Percentiles rank a stretch among this genome's conserved stretches.
Evolutionary conservation across 2,888 invertebrate species (phyloP).

Genomic region (Pyrochroa serraticornis): DNA sequence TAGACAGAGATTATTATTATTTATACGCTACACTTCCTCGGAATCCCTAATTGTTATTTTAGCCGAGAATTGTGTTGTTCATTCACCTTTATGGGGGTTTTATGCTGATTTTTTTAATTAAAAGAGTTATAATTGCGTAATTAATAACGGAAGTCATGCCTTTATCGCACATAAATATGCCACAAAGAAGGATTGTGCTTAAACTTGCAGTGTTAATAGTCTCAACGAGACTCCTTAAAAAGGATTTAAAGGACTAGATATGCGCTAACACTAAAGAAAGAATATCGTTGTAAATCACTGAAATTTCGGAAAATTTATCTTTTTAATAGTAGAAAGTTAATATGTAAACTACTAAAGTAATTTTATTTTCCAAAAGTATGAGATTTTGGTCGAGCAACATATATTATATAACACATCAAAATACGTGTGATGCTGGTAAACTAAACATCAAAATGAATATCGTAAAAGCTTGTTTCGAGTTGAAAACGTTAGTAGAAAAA

Average conservation of each 20-base stretch:
- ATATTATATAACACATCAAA: no score
- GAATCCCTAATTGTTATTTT: conserved; percentile 53
- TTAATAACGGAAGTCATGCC: conserved; percentile 45
- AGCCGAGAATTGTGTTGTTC: conserved; percentile 47
- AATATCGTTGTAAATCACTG: no score
- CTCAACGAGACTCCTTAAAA: conserved; percentile 21
- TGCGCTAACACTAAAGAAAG: no score
- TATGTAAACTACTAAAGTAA: no score
- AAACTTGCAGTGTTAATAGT: conserved; percentile 31
- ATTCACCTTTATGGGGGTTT: conserved; percentile 45
- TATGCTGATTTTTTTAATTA: conserved; percentile 51
- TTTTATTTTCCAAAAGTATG: no score
- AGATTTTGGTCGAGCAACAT: no score
- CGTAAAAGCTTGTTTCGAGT: background rate
- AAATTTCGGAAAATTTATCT: no score
- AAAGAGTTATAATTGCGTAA: conserved; percentile 49
- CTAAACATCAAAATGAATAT: background rate
- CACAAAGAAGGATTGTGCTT: conserved; percentile 19
- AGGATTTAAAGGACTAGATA: conserved; percentile 21
- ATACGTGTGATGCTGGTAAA: no score
- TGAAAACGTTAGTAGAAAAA: no score
- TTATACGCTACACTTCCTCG: conserved; percentile 50
- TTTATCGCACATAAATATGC: conserved; percentile 42
- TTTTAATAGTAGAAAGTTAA: no score
- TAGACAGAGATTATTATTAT: conserved; percentile 54